Conservation (phyloP, 2,113 vertebrate species). For the Athene cunicularia region DNA sequence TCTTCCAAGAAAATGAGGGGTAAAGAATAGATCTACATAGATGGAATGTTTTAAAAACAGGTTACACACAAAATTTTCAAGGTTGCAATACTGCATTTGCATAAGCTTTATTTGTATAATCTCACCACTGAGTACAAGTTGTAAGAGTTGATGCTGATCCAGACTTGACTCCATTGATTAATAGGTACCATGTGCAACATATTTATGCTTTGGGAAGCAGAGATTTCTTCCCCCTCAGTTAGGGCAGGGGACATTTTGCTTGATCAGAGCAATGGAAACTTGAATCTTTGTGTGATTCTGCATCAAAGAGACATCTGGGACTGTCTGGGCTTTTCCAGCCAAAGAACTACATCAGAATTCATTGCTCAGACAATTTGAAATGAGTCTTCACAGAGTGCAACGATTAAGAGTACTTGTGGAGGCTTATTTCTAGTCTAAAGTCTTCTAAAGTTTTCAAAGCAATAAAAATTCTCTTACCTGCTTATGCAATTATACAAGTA, state of each 20-base stretch:
- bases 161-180: slow-evolving; percentile 24
- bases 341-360: background rate
- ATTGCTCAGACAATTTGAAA: slow-evolving; percentile 22
- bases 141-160: background rate
- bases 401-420: background rate
- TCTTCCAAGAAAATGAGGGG: background rate
- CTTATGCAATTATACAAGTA: background rate
- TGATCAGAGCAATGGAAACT: slow-evolving; percentile 35
- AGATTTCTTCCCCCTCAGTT: background rate
- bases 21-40: background rate
- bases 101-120: slow-evolving; percentile 3
- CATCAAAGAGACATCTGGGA: slow-evolving; percentile 32
- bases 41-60: background rate
- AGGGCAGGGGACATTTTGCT: slow-evolving; percentile 16
- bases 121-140: background rate
- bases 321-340: slow-evolving; percentile 1
- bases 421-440: background rate
- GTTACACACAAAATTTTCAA: background rate
- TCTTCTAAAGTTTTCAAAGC: slow-evolving; percentile 1
- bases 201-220: background rate
- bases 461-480: slow-evolving; percentile 5
- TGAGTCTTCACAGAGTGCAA: background rate
- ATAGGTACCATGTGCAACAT: background rate
- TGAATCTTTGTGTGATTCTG: background rate
- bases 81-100: background rate